Evolutionary conservation across 2,888 invertebrate genomes (phyloP), one percentile per base, ranked within the genome.

Genomic region (Ectemnius cavifrons): DNA sequence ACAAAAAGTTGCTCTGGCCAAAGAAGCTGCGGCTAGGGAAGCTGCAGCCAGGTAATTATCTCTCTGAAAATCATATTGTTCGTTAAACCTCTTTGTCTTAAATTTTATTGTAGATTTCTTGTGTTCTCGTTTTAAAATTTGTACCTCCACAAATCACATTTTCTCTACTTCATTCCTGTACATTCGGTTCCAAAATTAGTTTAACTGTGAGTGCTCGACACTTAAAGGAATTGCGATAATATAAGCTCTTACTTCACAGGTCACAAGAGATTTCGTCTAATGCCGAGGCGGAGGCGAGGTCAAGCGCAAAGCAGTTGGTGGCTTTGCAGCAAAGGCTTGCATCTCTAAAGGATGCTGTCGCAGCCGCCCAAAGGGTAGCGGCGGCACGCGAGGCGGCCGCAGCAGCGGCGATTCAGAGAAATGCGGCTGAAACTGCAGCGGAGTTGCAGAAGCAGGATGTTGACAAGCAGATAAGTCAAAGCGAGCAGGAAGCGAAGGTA

Each of bases 361-460:
- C 95, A 0, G 94, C 94, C 37, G 94, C 95, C 2, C 95, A 95
- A 87, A 93, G 94, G 80, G 93, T 95, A 4, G 95, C 96, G 0
- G 94, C 95, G 0, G 93, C 94, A 0, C 93, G 95, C 65, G 95
- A 95, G 87, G 93, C 95, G 0, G 94, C 94, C 8, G 96, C 96
- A 0, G 96, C 95, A 0, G 93, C 93, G 6, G 94, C 95, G 0
- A 94, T 95, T 74, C 94, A 95, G 73, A 93, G 93, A 52, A 94
- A 94, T 16, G 95, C 95, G 0, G 93, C 93, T 75, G 94, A 93
- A 63, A 95, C 94, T 67, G 95, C 95, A 0, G 94, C 94, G 1
- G 94, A 95, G 84, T 93, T 95, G 63, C 94, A 94, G 80, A 94
- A 93, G 84, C 91, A 90, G 71, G 91, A 91, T 61, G 91, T 90